Percentiles rank a stretch among this genome's conserved stretches.
Evolutionary conservation across 1,140 invertebrate genomes (phyloP).

Genomic region (Zeugodacus cucurbitae): DNA sequence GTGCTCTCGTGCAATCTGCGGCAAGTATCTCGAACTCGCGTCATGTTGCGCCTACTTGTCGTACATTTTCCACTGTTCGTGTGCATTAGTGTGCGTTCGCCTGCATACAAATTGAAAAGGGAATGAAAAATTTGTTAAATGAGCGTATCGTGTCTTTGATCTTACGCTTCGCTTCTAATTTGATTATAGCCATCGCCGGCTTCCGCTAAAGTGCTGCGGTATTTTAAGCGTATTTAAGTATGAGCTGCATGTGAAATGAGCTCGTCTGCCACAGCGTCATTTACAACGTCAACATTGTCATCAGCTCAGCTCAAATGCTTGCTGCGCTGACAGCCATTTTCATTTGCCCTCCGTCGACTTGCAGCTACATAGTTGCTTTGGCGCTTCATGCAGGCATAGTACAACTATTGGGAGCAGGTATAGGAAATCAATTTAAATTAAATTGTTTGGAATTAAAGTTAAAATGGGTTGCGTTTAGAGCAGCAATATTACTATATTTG

Average conservation of each 20-base stretch:
- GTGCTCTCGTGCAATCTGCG: slow-evolving; percentile 7
- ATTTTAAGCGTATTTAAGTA: slow-evolving; percentile 25
- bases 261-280: neutral
- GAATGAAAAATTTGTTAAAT: slow-evolving; percentile 38
- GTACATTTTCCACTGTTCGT: slow-evolving; percentile 5
- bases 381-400: neutral
- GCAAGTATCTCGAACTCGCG: slow-evolving; percentile 46
- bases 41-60: slow-evolving; percentile 64
- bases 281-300: slow-evolving; percentile 27
- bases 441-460: neutral
- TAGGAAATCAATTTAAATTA: neutral
- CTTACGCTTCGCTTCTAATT: slow-evolving; percentile 63
- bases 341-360: neutral
- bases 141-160: slow-evolving; percentile 53
- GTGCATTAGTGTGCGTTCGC: too few relatives aligned
- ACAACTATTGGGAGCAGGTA: neutral
- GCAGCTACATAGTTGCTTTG: neutral
- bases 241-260: slow-evolving; percentile 23
- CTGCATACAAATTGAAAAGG: slow-evolving; percentile 40
- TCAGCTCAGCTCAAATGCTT: neutral
- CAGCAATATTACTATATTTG: neutral
- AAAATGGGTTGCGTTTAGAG: neutral
- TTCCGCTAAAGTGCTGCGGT: slow-evolving; percentile 16
- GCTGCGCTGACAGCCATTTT: neutral
- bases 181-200: slow-evolving; percentile 56